These are phyloP conservation scores for Magallana angulata DNA, from an alignment of 1,140 invertebrate species.

Conservation along the genomic window DNA sequence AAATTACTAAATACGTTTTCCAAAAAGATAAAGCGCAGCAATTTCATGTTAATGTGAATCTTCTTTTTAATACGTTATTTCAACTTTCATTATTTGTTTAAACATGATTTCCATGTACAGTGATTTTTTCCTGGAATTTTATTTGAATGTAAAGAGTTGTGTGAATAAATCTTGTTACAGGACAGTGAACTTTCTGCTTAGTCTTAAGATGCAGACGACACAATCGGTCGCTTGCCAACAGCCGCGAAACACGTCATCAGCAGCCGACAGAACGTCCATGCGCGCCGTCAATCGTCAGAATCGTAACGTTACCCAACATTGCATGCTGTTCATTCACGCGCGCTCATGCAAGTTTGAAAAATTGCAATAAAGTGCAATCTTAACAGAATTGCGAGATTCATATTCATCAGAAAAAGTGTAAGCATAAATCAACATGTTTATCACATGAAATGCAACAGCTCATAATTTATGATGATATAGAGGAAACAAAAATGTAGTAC, in stretches of 20 bases:
- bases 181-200: not conserved
- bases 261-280: not conserved
- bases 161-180: not conserved
- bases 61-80: too few relatives aligned
- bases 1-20: not conserved
- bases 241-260: not conserved
- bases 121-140: too few relatives aligned
- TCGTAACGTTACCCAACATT: not conserved
- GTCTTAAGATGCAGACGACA: not conserved
- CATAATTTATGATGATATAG: too few relatives aligned
- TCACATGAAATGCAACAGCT: too few relatives aligned
- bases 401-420: not conserved
- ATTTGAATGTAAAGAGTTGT: too few relatives aligned
- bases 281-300: not conserved
- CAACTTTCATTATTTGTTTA: too few relatives aligned
- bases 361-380: not conserved
- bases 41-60: too few relatives aligned
- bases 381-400: not conserved
- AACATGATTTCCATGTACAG: too few relatives aligned
- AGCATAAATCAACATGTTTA: constrained; percentile 2
- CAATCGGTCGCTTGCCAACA: not conserved
- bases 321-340: not conserved
- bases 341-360: not conserved
- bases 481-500: too few relatives aligned
- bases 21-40: too few relatives aligned